phyloP scores from a whole-genome alignment of 2,888 invertebrate species.

The Amblyteles armatorius region DNA sequence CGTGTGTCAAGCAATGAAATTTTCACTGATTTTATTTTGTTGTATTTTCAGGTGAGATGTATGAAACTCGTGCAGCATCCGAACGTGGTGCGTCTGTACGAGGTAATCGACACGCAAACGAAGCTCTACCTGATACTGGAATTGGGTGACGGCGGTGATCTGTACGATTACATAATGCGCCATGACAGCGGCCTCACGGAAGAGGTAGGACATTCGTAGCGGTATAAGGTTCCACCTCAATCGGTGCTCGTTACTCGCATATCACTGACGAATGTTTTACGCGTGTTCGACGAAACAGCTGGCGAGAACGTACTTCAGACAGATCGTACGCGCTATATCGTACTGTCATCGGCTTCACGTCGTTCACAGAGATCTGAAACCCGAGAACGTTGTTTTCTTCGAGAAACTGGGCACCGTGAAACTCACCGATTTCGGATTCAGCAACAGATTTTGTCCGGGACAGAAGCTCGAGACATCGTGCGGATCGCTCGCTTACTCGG shows the following conservation, averaged over 20 bases:
- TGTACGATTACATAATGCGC: conserved; percentile 99
- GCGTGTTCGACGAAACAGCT: conserved; percentile 85
- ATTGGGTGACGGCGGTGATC: conserved; percentile 98
- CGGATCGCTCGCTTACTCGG: conserved; percentile 99
- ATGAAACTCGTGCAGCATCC: conserved; percentile 99
- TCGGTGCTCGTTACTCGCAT: not conserved
- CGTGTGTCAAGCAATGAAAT: not conserved
- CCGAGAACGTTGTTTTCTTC: conserved; percentile 99
- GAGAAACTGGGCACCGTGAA: conserved; percentile 98
- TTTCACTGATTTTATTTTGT: conserved; percentile 25
- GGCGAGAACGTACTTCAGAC: conserved; percentile 96
- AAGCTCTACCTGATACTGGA: conserved; percentile 98
- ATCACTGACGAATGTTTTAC: conserved; percentile 10
- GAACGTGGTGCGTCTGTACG: conserved; percentile 98
- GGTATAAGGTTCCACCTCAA: not conserved
- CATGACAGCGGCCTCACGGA: conserved; percentile 96
- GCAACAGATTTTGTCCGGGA: conserved; percentile 98
- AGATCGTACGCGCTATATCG: conserved; percentile 98
- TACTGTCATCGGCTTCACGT: conserved; percentile 98
- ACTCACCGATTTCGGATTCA: conserved; percentile 99
- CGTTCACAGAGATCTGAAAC: conserved; percentile 97
- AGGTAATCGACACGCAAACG: conserved; percentile 99
- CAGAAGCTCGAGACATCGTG: conserved; percentile 99
- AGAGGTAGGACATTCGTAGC: conserved; percentile 75
- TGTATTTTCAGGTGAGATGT: conserved; percentile 91